A percentile compares a stretch with the other conserved stretches of the same genome.
Conservation (phyloP, 2,888 invertebrate species). For the Dilophus febrilis region DNA sequence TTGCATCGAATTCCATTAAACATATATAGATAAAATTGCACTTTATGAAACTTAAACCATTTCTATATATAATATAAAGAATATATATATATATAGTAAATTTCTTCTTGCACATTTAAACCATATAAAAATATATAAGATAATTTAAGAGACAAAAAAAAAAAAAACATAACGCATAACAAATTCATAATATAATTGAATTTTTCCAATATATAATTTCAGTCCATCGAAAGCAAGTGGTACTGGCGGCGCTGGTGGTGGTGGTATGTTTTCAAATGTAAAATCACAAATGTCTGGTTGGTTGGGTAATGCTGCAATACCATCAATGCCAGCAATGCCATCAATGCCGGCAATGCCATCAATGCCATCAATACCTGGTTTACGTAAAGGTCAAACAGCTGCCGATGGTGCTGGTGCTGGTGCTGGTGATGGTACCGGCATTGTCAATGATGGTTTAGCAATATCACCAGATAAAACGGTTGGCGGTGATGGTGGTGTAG, state of each 20-base stretch:
- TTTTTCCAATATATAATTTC: too few species aligned
- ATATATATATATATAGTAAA: too few species aligned
- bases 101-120: too few species aligned
- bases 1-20: too few species aligned
- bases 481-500: conserved; percentile 31
- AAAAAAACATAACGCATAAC: too few species aligned
- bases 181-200: too few species aligned
- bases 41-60: too few species aligned
- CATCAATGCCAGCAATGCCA: conserved; percentile 31
- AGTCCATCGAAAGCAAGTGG: conserved; percentile 64
- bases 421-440: conserved; percentile 24
- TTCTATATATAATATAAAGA: too few species aligned
- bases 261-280: conserved; percentile 58
- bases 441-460: conserved; percentile 19
- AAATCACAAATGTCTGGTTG: conserved; percentile 77
- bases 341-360: conserved; percentile 30
- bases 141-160: too few species aligned
- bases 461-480: conserved; percentile 9
- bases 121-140: too few species aligned
- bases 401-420: conserved; percentile 29
- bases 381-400: conserved; percentile 47
- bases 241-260: too few species aligned
- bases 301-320: conserved; percentile 41
- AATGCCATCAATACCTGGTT: conserved; percentile 43
- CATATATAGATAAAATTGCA: too few species aligned